Evolutionary conservation across 2,888 invertebrate species (phyloP), one percentile per base, ranked within the genome.

Genomic region (Steinernema hermaphroditum): DNA sequence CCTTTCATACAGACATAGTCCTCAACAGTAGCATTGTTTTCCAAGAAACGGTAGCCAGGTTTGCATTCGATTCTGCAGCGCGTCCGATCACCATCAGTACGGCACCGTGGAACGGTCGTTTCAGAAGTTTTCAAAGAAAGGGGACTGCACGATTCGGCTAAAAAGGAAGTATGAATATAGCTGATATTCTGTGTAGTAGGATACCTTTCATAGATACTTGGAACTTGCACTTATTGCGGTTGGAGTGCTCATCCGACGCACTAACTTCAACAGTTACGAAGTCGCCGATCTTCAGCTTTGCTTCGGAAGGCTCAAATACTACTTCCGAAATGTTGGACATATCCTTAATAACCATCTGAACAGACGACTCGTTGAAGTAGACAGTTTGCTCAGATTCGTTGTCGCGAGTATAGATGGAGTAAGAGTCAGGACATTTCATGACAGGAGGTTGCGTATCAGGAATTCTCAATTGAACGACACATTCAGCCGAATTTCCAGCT

Each of bases 401-500:
- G 54, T 80, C 78, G 24, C 74, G 77, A 34, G 81, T 79, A 29
- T 81, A 81, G 8, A 86, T 75, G 0, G 79, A 74, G 73, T 84
- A 87, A 0, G 87, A 87, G 54, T 85, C 85, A 0, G 87, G 87
- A 69, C 87, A 87, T 32, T 85, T 85, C 75, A 87, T 77, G 6
- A 86, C 82, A 0, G 87, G 87, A 12, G 86, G 83, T 44, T 81
- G 81, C 1, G 83, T 85, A 76, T 86, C 85, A 16, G 85, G 85
- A 62, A 86, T 82, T 72, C 86, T 94, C 37, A 97, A 94, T 83
- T 94, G 94, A 37, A 97, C 94, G 89, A 93, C 93, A 86, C 97
- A 97, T 86, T 94, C 94, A 16, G 96, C 97, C 16, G 94, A 94
- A 86, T 97, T 97, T 80, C 96, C 96, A 86, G 96, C 96, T 84